phyloP scores from a whole-genome alignment of 2,797 vertebrate species.

The Siniperca scherzeri region DNA sequence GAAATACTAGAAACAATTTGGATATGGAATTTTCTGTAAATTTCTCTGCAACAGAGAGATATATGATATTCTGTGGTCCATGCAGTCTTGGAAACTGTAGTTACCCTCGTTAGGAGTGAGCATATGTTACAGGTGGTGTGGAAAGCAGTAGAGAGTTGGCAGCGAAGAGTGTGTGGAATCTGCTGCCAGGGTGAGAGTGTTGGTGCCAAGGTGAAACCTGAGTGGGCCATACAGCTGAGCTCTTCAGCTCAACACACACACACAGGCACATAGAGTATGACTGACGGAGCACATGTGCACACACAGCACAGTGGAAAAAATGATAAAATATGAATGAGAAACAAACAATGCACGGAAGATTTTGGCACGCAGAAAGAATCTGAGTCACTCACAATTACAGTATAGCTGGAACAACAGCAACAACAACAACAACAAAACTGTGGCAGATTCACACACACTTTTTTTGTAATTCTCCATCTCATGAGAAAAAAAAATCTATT shows the following conservation, averaged over 20 bases:
- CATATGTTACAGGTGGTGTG: constrained; percentile 86
- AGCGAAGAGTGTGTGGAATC: constrained; percentile 63
- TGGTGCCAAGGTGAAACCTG: constrained; percentile 80
- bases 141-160: constrained; percentile 78
- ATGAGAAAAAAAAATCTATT: constrained; percentile 70
- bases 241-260: constrained; percentile 54
- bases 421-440: constrained; percentile 10
- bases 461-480: constrained; percentile 73
- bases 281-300: constrained; percentile 54
- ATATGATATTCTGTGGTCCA: constrained; percentile 70
- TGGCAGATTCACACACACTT: constrained; percentile 45
- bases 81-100: constrained; percentile 70
- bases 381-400: constrained; percentile 59
- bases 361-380: constrained; percentile 38
- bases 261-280: constrained; percentile 19
- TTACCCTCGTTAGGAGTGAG: constrained; percentile 72
- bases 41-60: constrained; percentile 50
- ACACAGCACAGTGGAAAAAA: constrained; percentile 36
- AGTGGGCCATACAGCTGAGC: constrained; percentile 74
- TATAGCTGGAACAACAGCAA: constrained; percentile 40
- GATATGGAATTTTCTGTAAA: constrained; percentile 54
- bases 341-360: constrained; percentile 47
- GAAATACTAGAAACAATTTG: constrained; percentile 52
- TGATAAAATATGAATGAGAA: constrained; percentile 59
- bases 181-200: constrained; percentile 74